These are phyloP conservation scores for Oopsacas minuta DNA, from an alignment of 37 sponge, comb jelly and placozoan species.

Conservation along the genomic window DNA sequence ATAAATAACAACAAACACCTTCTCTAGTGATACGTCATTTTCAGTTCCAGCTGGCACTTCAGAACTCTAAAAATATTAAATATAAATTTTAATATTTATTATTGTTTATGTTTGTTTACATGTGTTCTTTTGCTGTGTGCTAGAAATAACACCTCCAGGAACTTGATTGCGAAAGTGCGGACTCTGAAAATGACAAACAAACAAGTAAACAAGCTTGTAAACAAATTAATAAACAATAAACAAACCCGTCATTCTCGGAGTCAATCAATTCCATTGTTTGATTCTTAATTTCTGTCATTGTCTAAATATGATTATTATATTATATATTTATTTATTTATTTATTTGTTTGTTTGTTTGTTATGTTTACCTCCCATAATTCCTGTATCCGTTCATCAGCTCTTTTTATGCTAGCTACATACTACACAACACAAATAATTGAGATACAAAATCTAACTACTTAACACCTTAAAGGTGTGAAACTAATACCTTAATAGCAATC, in stretches of 20 bases:
- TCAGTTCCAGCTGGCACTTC: neutral
- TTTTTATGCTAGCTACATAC: neutral
- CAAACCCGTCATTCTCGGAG: neutral
- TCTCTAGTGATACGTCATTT: neutral
- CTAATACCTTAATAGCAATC: neutral
- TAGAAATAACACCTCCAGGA: neutral
- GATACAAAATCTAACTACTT: neutral
- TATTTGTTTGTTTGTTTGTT: neutral
- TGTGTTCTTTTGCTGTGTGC: neutral
- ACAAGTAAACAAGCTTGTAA: neutral
- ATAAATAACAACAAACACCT: neutral
- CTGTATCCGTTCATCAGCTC: neutral
- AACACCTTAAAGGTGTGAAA: too few species aligned
- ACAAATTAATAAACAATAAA: neutral
- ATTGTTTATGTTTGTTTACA: neutral
- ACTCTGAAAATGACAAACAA: neutral
- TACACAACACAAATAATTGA: neutral
- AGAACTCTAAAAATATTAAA: neutral
- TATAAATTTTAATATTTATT: neutral
- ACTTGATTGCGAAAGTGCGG: neutral
- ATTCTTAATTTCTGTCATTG: conserved; percentile 13
- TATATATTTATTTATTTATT: too few species aligned
- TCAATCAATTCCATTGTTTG: conserved; percentile 6
- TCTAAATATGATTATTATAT: neutral
- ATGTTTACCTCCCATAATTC: conserved; percentile 3